A percentile compares a stretch with the other conserved stretches of the same genome.
These are phyloP conservation scores for Marisa cornuarietis DNA, from an alignment of 1,140 invertebrate genomes.

Conservation along the genomic window DNA sequence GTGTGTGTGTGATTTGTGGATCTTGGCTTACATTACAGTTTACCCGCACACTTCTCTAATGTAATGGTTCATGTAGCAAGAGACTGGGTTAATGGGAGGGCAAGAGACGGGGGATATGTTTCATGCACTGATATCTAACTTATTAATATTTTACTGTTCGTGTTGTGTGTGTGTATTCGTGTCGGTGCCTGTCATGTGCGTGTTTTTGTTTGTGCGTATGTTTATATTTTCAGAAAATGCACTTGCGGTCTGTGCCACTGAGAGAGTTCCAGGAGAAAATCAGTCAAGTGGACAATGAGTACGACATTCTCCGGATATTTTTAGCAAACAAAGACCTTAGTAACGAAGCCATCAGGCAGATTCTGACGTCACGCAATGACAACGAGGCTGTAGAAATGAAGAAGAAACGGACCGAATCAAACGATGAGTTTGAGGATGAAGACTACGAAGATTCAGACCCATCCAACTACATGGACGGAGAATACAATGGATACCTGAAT, in stretches of 20 bases:
- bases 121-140: neutral
- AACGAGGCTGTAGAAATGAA: neutral
- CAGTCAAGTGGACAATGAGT: neutral
- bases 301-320: constrained; percentile 28
- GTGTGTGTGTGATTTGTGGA: too few species aligned
- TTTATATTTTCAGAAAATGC: constrained; percentile 18
- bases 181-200: constrained; percentile 8
- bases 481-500: constrained; percentile 4
- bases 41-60: too few species aligned
- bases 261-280: constrained; percentile 20
- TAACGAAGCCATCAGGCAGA: constrained; percentile 14
- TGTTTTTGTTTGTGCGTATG: neutral
- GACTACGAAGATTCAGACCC: constrained; percentile 9
- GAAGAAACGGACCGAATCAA: neutral
- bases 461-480: constrained; percentile 14
- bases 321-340: constrained; percentile 22
- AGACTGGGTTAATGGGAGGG: neutral
- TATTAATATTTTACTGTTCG: too few species aligned
- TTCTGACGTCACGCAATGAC: neutral
- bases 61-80: neutral
- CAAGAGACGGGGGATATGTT: neutral
- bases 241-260: constrained; percentile 18
- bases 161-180: constrained; percentile 5
- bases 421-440: neutral
- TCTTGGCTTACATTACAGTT: too few species aligned